Base-by-base conservation (phyloP, 2,113 vertebrate genomes). In the Macrotus californicus region DNA sequence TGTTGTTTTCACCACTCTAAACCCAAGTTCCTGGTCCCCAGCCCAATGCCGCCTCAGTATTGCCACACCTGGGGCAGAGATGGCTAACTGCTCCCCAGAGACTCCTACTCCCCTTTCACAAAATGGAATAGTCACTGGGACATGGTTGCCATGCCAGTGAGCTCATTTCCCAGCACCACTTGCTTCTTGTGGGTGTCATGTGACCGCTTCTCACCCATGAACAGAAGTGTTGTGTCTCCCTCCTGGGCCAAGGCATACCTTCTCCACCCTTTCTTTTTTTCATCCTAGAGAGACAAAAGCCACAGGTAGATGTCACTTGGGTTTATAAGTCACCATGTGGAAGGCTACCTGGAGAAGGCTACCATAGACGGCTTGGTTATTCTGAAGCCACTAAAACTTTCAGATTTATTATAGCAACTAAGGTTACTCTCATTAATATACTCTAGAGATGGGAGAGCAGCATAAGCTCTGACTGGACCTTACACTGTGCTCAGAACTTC, bases 1-100 rank as follows among this genome's bases (percentile, higher is more conserved):
- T 82, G 56, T 76, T 89, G 66, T 86, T 92, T 96, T 86, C 82
- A 86, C 21, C 72, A 91, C 67, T 73, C 12, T 26, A 84, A 96
- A 93, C 64, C 54, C 50, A 4, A 22, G 9, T 50, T 84, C 84
- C 22, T 81, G 36, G 54, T 46, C 39, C 29, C 2, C 3, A 39
- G 36, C 70, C 59, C 41, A 46, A 31, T 64, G 18, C 24, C 0
- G 3, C 43, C 39, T 83, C 66, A 84, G 12, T 36, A 41, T 12
- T 70, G 3, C 52, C 72, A 22, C 31, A 84, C 43, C 41, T 82
- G 15, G 0, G 1, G 29, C 2, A 69, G 72, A 64, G 34, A 83
- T 1, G 3, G 39, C 54, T 52, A 56, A 24, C 19, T 41, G 6
- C 46, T 81, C n/a, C 88, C 41, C 43, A 64, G 76, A 82, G 26